Evolutionary conservation across 2,888 invertebrate species (phyloP), one percentile per base, ranked within the genome.

Genomic region (Pharmacophagus antenor): DNA sequence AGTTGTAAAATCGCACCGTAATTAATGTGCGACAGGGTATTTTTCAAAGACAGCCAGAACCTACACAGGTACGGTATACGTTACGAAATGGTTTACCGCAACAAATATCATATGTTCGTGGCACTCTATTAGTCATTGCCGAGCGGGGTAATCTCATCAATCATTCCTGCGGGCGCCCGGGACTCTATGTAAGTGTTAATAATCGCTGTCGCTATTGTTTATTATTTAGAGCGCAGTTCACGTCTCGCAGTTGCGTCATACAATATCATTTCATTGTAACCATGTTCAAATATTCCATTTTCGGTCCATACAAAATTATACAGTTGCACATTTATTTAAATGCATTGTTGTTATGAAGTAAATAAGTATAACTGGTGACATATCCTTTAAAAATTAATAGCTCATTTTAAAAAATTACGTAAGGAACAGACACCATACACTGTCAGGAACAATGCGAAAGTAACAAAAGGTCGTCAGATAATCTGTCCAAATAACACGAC

Each of bases 91-190:
- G 70, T 72, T 73, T 71, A 71, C 74, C 76, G 72, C 71, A 76
- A 76, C 73, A 74, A 77, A 78, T 82, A 82, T 83, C 83, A 80
- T 80, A 84, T 82, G 84, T 74, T 79, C 68, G 72, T 79, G 77
- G 79, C 80, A 81, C 83, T 78, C 84, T 83, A 87, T 88, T 84
- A 84, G 78, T 89, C 87, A 88, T 56, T 79, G 74, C 78, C 75
- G 72, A 72, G 68, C 70, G 67, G 68, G 68, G 57, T 60, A 62
- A 63, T 63, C 71, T 83, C 87, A 89, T 89, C 88, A 86, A 88
- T 88, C 88, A 87, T 84, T 63, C 69, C 62, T n/a, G 65, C 61
- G 64, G 41, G 66, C 68, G 67, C 68, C 67, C 68, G 59, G 67
- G 55, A 66, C 68, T 69, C 71, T 72, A 75, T 72, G 80, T 82